Evolutionary conservation across 2,113 vertebrate species (phyloP).

Genomic region (Furnarius figulus): DNA sequence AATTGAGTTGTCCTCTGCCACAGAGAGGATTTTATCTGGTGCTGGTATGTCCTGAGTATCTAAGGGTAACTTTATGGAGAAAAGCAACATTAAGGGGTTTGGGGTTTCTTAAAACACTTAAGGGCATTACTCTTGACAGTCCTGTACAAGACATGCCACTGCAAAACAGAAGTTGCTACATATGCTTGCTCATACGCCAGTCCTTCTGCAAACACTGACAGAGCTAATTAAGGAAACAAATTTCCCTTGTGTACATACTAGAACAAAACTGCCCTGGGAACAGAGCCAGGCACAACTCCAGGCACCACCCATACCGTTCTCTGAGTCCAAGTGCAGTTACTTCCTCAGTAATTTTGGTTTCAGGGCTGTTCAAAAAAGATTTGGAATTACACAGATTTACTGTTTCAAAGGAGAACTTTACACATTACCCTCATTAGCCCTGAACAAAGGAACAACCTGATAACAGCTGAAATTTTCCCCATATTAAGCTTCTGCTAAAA

Average conservation of each 20-base stretch:
- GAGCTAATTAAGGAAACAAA: conserved; percentile 2
- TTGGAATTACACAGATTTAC: background rate
- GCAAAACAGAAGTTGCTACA: background rate
- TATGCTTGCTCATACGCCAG: background rate
- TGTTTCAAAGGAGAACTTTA: background rate
- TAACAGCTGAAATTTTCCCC: background rate
- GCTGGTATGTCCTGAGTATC: rapidly evolving
- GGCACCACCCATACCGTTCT: background rate
- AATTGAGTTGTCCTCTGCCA: background rate
- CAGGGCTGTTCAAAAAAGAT: background rate
- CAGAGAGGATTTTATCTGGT: background rate
- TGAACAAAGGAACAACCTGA: background rate
- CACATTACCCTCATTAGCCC: background rate
- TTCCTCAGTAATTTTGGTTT: background rate
- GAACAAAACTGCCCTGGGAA: background rate
- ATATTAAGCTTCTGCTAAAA: background rate
- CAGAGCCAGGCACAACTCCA: background rate
- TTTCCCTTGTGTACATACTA: background rate
- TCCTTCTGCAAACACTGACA: background rate
- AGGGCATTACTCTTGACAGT: background rate
- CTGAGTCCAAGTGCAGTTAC: background rate
- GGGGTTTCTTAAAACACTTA: background rate
- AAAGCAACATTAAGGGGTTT: background rate
- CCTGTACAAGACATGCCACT: background rate
- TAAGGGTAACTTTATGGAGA: background rate